Base-by-base conservation (phyloP, 2,113 vertebrate genomes). In the Pheucticus melanocephalus region DNA sequence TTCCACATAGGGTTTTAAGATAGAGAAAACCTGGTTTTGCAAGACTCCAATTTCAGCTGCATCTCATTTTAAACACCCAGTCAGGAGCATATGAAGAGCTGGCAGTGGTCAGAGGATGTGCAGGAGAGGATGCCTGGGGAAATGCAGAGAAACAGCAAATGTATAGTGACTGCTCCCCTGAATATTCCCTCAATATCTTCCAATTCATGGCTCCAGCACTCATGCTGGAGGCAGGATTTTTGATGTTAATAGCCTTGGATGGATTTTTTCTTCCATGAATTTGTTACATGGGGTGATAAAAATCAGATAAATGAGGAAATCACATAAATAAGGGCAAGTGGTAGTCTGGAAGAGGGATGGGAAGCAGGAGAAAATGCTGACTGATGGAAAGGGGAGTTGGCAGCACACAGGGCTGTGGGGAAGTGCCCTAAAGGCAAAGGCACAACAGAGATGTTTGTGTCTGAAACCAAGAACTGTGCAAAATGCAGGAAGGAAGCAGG, bases 301-400 rank as follows among this genome's bases (percentile, higher is more conserved):
- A 88, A 97, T 94, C 94, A 88, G 72, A 96, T 54, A 90, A 94
- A 93, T 70, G 92, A 94, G 86, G 76, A 94, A 92, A 78, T 86
- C 5, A 3, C 12, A 39, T 42, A 93, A 92, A 81, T 81, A 78
- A 66, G 80, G 68, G 42, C 88, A 73, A 77, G 42, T 27, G 37
- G 59, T 19, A 51, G 66, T 72, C 33, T 90, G 79, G 64, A 65
- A 88, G 82, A 88, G 50, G 71, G 86, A 35, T 3, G 12, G 68
- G 76, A 59, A 80, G 63, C 0, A 2, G 75, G 54, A 61, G 75
- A 82, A 77, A 88, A 77, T 3, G 88, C 86, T 94, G 86, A 96
- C 37, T 93, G 88, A 70, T 64, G 86, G 68, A 83, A 90, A 96
- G 1, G 11, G 48, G 80, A 70, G 39, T 19, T 82, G 71, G 50